Base-by-base conservation (phyloP, 2,113 vertebrate genomes). In the Deroptyus accipitrinus region DNA sequence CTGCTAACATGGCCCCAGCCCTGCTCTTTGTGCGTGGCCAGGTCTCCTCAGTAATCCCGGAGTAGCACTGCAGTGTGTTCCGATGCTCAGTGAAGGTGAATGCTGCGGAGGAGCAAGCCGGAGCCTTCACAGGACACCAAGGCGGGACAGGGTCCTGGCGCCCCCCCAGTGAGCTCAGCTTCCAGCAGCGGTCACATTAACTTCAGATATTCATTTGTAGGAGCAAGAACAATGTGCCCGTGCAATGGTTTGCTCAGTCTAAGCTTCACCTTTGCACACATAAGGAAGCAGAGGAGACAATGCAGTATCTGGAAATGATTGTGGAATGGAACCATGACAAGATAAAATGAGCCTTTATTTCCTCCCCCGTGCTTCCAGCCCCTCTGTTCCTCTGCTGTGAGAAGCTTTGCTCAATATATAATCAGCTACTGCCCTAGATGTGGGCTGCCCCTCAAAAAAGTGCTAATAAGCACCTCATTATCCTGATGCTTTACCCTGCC, bases 151-250 rank as follows among this genome's bases (percentile, higher is more conserved):
- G 19, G 52, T 37, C 33, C 14, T 46, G n/a, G 2, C 8, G 18
- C 25, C 66, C 66, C 13, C 11, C 4, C 1, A 24, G 90, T 15
- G 33, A 33, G 62, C 35, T n/a, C 28, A 12, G 24, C 73, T 74
- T n/a, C 55, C 35, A 11, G 4, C 68, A 11, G 30, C 7, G 48
- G 18, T n/a, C 59, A 49, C 44, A 1, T 0, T 2, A 48, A 17
- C 46, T 67, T 33, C 5, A 33, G 67, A 4, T 11, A 3, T 3
- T 35, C 3, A 2, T 9, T 18, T 48, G 31, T 3, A 61, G 69
- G 27, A 79, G 61, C 31, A 35, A 35, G 44, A 49, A 12, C 1
- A 2, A n/a, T 1, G 25, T 35, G 37, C 39, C 17, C 1, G 16
- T 57, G 64, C 57, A 24, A 7, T 2, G 41, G 18, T 59, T 59